These are phyloP conservation scores for Acrossocheilus fasciatus DNA, from an alignment of 2,797 vertebrate genomes.

Conservation along the genomic window DNA sequence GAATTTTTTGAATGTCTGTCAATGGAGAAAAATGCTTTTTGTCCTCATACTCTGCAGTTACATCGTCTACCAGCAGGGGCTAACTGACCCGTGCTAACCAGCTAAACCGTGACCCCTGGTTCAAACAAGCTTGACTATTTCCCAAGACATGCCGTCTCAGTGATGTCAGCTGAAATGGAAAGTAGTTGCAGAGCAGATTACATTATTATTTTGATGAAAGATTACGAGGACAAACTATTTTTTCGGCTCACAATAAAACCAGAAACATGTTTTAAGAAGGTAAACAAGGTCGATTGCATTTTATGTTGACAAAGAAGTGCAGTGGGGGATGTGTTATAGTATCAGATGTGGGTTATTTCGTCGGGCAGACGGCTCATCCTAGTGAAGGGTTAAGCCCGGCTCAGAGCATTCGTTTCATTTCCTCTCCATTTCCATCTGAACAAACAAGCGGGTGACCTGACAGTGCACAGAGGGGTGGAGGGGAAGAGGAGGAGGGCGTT, in stretches of 20 bases:
- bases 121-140: not conserved
- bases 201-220: not conserved
- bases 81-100: not conserved
- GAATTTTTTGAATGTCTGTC: not conserved
- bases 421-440: constrained; percentile 83
- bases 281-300: not conserved
- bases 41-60: not conserved
- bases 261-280: not conserved
- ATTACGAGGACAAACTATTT: not conserved
- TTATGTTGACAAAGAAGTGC: not conserved
- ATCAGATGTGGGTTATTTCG: constrained; percentile 5
- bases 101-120: not conserved
- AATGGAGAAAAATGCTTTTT: not conserved
- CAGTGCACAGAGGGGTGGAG: constrained; percentile 69
- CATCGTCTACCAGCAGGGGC: constrained; percentile 11
- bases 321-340: not conserved
- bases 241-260: not conserved
- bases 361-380: constrained; percentile 48
- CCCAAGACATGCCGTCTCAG: not conserved
- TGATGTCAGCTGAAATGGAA: constrained; percentile 8
- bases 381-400: constrained; percentile 76
- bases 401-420: constrained; percentile 76
- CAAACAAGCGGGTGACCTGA: constrained; percentile 84
- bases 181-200: not conserved
- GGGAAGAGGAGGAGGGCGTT: constrained; percentile 47